These are phyloP conservation scores for Acronicta aceris DNA, from an alignment of 2,888 invertebrate genomes.

Conservation along the genomic window DNA sequence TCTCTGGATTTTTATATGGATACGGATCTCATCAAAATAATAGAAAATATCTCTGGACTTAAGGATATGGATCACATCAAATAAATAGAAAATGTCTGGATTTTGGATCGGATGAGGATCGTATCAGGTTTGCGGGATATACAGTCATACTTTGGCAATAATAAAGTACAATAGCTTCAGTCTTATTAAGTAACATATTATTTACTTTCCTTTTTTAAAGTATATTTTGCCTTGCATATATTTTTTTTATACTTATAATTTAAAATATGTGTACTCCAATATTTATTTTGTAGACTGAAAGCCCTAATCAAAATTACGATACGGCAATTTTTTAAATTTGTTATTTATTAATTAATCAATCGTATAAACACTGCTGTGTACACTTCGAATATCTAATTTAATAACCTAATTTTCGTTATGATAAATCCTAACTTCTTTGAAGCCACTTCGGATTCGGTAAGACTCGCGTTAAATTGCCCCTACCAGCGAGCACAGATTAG, in stretches of 20 bases:
- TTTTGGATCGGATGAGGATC: slow-evolving; percentile 20
- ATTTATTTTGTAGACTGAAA: slow-evolving; percentile 12
- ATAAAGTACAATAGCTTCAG: slow-evolving; percentile 42
- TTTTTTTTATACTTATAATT: slow-evolving; percentile 19
- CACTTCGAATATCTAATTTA: slow-evolving; percentile 8
- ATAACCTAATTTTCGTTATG: slow-evolving; percentile 4
- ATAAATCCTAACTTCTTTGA: slow-evolving; percentile 22
- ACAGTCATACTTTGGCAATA: slow-evolving; percentile 45
- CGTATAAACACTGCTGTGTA: slow-evolving; percentile 30
- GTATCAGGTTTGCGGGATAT: slow-evolving; percentile 47
- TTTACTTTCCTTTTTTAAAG: slow-evolving; percentile 18
- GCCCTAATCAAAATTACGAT: slow-evolving; percentile 14
- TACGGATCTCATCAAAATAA: slow-evolving; percentile 40
- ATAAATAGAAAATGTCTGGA: slow-evolving; percentile 6
- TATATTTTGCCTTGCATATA: slow-evolving; percentile 31
- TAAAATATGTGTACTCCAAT: slow-evolving; percentile 24
- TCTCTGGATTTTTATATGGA: slow-evolving; percentile 48
- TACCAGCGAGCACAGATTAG: slow-evolving; percentile 29
- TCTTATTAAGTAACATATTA: slow-evolving; percentile 13
- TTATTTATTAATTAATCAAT: slow-evolving; percentile 15
- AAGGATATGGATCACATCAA: slow-evolving; percentile 49
- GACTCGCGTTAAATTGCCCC: slow-evolving; percentile 13
- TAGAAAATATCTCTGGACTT: slow-evolving; percentile 22
- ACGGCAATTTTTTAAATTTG: slow-evolving; percentile 15
- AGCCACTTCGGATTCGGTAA: slow-evolving; percentile 30